phyloP scores from a whole-genome alignment of 2,797 vertebrate species.

The Pyrrhura leucotis region DNA sequence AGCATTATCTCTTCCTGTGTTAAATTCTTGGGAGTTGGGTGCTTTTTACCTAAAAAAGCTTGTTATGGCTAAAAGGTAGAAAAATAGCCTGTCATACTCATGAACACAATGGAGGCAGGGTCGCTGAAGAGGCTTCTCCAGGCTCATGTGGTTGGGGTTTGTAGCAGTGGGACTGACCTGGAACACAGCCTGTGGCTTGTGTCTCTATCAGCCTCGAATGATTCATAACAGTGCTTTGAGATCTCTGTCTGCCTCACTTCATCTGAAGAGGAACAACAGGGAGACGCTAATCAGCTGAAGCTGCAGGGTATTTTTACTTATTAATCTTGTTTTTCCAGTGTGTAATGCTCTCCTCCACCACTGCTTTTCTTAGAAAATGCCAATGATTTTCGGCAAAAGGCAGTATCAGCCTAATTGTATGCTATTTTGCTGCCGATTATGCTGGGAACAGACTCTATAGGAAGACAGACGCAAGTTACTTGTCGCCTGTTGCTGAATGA shows the following conservation, averaged over 20 bases:
- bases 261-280: not conserved
- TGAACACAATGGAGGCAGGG: rapidly evolving
- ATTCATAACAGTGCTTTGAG: not conserved
- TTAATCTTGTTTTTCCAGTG: conserved; percentile 3
- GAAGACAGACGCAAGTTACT: conserved; percentile 2
- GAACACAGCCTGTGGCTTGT: rapidly evolving
- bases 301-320: not conserved
- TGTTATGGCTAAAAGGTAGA: not conserved
- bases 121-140: not conserved
- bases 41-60: not conserved
- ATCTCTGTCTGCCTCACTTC: not conserved
- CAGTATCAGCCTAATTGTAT: not conserved
- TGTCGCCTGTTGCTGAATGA: conserved; percentile 56
- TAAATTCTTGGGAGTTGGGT: not conserved
- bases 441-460: not conserved
- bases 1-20: not conserved
- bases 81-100: not conserved
- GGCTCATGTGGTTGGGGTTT: not conserved
- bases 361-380: not conserved
- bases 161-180: not conserved
- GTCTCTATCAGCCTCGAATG: not conserved
- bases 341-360: not conserved
- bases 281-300: not conserved
- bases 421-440: not conserved
- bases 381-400: not conserved